Evolutionary conservation across 2,113 vertebrate species (phyloP), one percentile per base, ranked within the genome.

Genomic region (Corynorhinus townsendii): DNA sequence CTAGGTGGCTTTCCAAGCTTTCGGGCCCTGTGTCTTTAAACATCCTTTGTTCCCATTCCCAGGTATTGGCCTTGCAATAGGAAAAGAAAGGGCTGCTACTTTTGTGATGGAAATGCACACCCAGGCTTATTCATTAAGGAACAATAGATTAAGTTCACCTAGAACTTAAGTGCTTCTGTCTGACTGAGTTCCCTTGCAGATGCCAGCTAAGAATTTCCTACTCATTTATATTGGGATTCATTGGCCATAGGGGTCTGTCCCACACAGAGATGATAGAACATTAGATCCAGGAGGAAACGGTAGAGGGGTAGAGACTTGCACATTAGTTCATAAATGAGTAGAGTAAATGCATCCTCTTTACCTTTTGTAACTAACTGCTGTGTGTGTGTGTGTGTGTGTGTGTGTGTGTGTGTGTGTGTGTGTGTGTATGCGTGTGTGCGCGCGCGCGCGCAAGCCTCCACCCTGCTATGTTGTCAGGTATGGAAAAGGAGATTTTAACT

Each of bases 101-200:
- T 95, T 96, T 90, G 45, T 90, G 86, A 88, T 92, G 38, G 38
- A 95, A 97, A 96, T 93, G 4, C 7, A 35, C 16, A 56, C 10
- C 22, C 11, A 66, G 56, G 38, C 30, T 43, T 66, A 87, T 73
- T 83, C 40, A 90, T 97, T 96, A 90, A 90, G 59, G 62, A 93
- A 93, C 64, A 72, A 88, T 68, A 64, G 20, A 95, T 71, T 66
- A 85, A 89, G 26, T n/a, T 54, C 22, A 90, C 69, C 38, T 1
- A 64, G 64, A 45, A 71, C 11, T 35, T 40, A 81, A 84, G 47
- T 62, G 38, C 14, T 40, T 72, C 85, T 83, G 73, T 72, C 85
- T 83, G 73, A 64, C 72, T 11, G 17, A 77, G 40, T 43, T 86
- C 15, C 77, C 92, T 11, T 35, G 73, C 33, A 86, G 72, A 35